A percentile compares a stretch with the other conserved stretches of the same genome.
These are phyloP conservation scores for Desmophyllum pertusum DNA, from an alignment of 92 coral and sea anemone genomes.

Conservation along the genomic window DNA sequence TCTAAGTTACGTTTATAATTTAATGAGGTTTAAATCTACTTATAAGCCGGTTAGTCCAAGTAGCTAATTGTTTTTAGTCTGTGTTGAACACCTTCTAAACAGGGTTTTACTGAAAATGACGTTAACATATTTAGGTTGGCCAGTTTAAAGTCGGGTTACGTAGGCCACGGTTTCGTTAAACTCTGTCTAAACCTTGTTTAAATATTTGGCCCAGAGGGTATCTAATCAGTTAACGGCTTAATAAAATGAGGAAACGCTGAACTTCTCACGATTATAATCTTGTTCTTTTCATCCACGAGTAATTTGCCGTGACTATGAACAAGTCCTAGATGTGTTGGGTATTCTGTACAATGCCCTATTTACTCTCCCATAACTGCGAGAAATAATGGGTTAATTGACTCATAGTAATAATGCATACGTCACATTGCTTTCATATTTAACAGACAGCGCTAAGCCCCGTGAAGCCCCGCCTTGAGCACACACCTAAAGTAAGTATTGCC, in stretches of 20 bases:
- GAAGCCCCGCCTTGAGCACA: constrained; percentile 70
- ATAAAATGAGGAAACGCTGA: neutral
- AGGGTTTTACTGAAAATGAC: no score
- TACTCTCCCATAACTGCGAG: no score
- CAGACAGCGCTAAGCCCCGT: constrained; percentile 92
- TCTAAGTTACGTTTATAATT: no score
- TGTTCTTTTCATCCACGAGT: neutral
- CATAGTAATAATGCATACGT: constrained; percentile 43
- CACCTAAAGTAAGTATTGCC: constrained; percentile 62
- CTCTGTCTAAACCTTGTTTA: no score
- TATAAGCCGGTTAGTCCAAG: no score
- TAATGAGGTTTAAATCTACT: no score
- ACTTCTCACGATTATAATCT: neutral
- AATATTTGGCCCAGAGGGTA: neutral
- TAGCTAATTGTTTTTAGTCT: no score
- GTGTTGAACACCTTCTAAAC: no score
- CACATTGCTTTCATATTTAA: constrained; percentile 57
- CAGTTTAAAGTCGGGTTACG: no score
- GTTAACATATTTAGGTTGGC: no score
- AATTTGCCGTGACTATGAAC: neutral
- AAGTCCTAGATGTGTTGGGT: neutral
- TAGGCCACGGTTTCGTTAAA: no score
- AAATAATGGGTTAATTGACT: neutral
- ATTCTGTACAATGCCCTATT: neutral
- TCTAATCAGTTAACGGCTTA: neutral